Evolutionary conservation across 2,888 invertebrate genomes (phyloP), one percentile per base, ranked within the genome.

Genomic region (Nebria brevicollis): DNA sequence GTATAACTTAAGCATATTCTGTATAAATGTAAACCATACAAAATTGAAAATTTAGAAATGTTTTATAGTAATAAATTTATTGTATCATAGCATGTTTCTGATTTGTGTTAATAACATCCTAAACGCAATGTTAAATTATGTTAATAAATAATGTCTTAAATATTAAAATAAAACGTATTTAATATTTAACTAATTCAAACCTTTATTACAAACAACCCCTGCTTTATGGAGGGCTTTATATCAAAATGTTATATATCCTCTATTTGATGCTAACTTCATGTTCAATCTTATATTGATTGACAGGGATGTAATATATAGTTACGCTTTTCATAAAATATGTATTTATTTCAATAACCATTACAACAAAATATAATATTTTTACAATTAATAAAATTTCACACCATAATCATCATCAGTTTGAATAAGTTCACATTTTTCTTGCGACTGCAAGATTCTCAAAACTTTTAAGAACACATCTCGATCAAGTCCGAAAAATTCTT

Each of bases 341-440:
- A 34, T 34, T 34, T 34, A 34, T 34, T 34, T 34, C 34, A 34
- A 34, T 34, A 34, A 34, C 34, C 5, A 34, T 34, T 2, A 34
- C 34, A 34, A 34, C 34, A 34, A 34, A 34, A 34, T 34, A 34
- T 1, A 34, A 34, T 34, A 34, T 34, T 54, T 2, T 54, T 54
- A 54, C 54, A 54, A 54, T 91, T 91, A 98, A 88, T 98, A 97
- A 90, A 99, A 99, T 90, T 99, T 99, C 10, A 99, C 98, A 73
- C 99, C 99, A 88, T 96, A 95, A 87, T 92, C 94, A 82, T 95
- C 96, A 86, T 97, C 97, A 85, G 95, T 94, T 83, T 94, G 92
- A 85, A 99, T 97, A 73, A 99, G 86, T 90, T 98, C 98, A 84
- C 98, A 98, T 88, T 94, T 96, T 41, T 95, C 94, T 85, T 94